A percentile compares a stretch with the other conserved stretches of the same genome.
phyloP scores from a whole-genome alignment of 2,113 vertebrate species.

The Campylorhamphus procurvoides region DNA sequence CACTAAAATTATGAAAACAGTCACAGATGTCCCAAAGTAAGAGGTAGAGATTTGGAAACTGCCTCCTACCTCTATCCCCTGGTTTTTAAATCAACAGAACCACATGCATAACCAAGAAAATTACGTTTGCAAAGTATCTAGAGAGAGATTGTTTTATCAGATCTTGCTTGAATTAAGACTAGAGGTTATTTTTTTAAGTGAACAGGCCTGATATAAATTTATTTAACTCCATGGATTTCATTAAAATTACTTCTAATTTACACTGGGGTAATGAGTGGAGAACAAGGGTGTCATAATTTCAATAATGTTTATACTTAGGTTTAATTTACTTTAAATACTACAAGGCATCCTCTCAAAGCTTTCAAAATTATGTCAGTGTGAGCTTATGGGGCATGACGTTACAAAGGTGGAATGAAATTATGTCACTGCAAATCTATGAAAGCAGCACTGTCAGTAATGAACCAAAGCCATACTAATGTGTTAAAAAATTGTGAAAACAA shows the following conservation, averaged over 20 bases:
- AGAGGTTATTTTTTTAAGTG: background rate
- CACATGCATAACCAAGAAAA: background rate
- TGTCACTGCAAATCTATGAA: constrained; percentile 38
- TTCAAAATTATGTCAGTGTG: constrained; percentile 24
- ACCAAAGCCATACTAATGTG: background rate
- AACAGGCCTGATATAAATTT: background rate
- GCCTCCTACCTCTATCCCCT: background rate
- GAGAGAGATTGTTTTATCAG: constrained; percentile 27
- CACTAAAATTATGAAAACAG: background rate
- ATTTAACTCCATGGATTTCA: background rate
- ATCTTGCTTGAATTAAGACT: background rate
- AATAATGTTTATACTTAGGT: constrained; percentile 18
- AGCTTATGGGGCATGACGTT: constrained; percentile 10
- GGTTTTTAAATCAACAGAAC: constrained; percentile 33
- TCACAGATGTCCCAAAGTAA: background rate
- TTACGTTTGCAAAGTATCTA: constrained; percentile 28
- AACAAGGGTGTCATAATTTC: background rate
- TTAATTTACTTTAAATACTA: constrained; percentile 48
- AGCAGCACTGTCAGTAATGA: background rate
- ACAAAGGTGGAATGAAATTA: constrained; percentile 41
- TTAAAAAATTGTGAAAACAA: background rate
- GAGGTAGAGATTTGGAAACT: constrained; percentile 10
- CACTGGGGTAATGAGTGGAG: background rate
- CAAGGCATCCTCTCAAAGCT: constrained; percentile 43
- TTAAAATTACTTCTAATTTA: background rate